Evolutionary conservation across 2,888 invertebrate species (phyloP).

Genomic region (Coleophora flavipennella): DNA sequence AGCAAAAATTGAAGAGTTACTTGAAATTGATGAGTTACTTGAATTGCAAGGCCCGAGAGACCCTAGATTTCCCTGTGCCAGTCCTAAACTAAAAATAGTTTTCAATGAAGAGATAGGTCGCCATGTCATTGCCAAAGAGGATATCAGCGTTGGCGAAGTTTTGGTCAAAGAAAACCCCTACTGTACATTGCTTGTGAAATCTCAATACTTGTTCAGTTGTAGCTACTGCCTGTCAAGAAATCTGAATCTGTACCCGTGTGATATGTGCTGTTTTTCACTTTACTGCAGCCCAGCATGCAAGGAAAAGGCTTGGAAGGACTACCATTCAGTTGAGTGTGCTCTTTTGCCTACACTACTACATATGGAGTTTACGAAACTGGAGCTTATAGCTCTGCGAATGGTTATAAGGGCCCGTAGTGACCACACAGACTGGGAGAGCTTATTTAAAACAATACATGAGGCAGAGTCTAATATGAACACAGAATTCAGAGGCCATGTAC

Average conservation of each 20-base stretch:
- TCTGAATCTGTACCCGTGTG: constrained; percentile 76
- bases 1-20: constrained; percentile 15
- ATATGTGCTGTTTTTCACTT: constrained; percentile 74
- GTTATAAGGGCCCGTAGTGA: constrained; percentile 51
- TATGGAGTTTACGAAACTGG: constrained; percentile 77
- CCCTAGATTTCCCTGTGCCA: constrained; percentile 73
- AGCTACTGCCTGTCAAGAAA: constrained; percentile 76
- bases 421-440: constrained; percentile 34
- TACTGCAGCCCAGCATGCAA: constrained; percentile 79
- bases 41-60: constrained; percentile 35
- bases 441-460: constrained; percentile 34
- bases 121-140: constrained; percentile 77
- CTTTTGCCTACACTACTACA: constrained; percentile 74
- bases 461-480: constrained; percentile 45
- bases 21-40: no score
- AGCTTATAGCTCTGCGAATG: constrained; percentile 78
- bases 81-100: constrained; percentile 74
- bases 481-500: constrained; percentile 49
- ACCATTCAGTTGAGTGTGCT: constrained; percentile 85
- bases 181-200: constrained; percentile 56
- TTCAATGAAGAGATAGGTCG: constrained; percentile 76
- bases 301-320: constrained; percentile 73
- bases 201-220: constrained; percentile 74
- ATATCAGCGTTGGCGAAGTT: constrained; percentile 82
- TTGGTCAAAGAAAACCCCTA: constrained; percentile 85